These are phyloP conservation scores for Cynaeus angustus DNA, from an alignment of 2,888 invertebrate genomes.

Conservation along the genomic window DNA sequence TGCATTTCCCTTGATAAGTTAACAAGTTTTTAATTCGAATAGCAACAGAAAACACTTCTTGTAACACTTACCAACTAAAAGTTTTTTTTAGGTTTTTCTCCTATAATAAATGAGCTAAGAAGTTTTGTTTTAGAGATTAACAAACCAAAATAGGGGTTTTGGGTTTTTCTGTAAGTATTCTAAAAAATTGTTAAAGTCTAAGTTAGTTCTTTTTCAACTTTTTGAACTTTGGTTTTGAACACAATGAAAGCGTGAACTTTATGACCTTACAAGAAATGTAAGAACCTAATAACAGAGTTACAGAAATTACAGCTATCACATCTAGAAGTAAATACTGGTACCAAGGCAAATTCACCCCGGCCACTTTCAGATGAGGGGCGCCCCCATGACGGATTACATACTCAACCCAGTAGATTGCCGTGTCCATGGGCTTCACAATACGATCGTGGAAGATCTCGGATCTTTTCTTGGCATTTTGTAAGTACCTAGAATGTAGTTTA, in stretches of 20 bases:
- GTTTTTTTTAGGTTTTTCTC: no score
- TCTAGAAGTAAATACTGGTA: conserved; percentile 42
- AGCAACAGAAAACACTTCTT: no score
- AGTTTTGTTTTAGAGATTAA: no score
- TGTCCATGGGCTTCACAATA: conserved; percentile 52
- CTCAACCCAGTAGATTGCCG: conserved; percentile 54
- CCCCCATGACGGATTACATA: conserved; percentile 53
- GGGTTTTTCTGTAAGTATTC: no score
- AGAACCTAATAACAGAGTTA: no score
- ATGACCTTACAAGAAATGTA: not conserved
- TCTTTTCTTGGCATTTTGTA: conserved; percentile 37
- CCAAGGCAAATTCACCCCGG: conserved; percentile 41
- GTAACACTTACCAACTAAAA: no score
- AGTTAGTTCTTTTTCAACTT: not conserved
- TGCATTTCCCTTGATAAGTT: no score
- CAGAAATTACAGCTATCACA: conserved; percentile 14
- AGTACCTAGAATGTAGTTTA: conserved; percentile 25
- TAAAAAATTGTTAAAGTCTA: no score
- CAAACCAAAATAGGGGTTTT: no score
- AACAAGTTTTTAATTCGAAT: no score
- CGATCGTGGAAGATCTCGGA: conserved; percentile 52
- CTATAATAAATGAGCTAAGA: no score
- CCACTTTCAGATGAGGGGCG: conserved; percentile 50
- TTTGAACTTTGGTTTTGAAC: not conserved
- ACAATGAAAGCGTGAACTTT: not conserved